Conservation (phyloP, 2,797 vertebrate species). For the Pogoniulus pusillus region DNA sequence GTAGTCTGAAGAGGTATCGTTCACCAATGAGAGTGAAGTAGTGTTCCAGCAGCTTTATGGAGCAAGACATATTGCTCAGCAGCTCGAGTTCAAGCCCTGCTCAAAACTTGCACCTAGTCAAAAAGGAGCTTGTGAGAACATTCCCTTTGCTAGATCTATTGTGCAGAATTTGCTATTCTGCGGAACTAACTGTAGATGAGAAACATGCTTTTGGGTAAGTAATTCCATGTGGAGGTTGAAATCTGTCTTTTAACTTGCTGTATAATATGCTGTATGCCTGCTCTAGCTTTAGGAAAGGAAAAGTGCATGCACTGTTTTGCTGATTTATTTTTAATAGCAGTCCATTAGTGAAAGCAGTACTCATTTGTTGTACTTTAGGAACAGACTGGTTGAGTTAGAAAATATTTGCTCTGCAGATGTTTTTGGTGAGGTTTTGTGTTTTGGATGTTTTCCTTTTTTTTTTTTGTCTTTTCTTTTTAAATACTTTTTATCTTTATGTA, state of each 20-base stretch:
- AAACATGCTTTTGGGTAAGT: conserved; percentile 82
- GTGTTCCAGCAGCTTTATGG: conserved; percentile 30
- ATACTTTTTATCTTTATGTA: conserved; percentile 22
- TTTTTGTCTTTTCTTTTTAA: neutral
- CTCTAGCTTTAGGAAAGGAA: neutral
- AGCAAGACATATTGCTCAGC: conserved; percentile 54
- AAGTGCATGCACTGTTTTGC: neutral
- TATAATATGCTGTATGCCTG: neutral
- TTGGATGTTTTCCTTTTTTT: neutral
- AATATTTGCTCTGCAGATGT: neutral
- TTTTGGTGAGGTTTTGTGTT: too few relatives aligned
- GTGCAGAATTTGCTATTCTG: conserved; percentile 40
- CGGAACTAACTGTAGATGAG: conserved; percentile 50
- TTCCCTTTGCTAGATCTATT: conserved; percentile 26
- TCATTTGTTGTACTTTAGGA: conserved; percentile 12
- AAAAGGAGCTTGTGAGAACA: conserved; percentile 11
- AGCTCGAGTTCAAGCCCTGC: neutral
- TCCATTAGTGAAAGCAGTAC: conserved; percentile 13
- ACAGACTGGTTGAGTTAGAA: neutral
- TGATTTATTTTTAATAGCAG: conserved; percentile 39
- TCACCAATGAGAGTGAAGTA: conserved; percentile 54
- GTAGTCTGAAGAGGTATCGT: conserved; percentile 40
- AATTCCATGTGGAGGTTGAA: conserved; percentile 46
- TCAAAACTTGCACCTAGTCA: conserved; percentile 25
- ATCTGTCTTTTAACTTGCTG: conserved; percentile 20